Base-by-base conservation (phyloP, 2,113 vertebrate genomes). In the Corythornis cristatus region DNA sequence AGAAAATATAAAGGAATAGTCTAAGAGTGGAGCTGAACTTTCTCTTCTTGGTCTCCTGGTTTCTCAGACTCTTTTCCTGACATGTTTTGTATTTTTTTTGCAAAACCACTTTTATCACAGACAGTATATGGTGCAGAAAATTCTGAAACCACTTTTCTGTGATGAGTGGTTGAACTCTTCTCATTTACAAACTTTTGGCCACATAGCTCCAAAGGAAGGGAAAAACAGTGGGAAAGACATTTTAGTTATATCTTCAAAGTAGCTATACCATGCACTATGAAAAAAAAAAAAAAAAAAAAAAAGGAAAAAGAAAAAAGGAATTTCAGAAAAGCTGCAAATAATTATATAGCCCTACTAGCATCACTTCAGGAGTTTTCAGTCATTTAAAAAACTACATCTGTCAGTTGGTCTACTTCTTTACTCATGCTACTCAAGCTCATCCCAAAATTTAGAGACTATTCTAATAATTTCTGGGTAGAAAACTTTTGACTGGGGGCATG, bases 221-320 rank as follows among this genome's bases (percentile, higher is more conserved):
- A 74, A 54, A 88, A 8, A 4, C 28, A 80, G 12, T 37, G 28
- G 58, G 46, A 92, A 93, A 95, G 3, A 65, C 89, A 62, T 51
- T 35, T 72, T 50, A 46, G 16, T 58, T 40, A 15, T 17, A 22
- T 16, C 22, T 90, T 82, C 35, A 31, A 82, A 82, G 26, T 25
- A 29, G 11, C 14, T 84, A 23, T 46, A 61, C 21, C 14, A 60
- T 5, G 5, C 3, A 54, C 6, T 37, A 29, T 18, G 21, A 56
- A 56, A 40, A 61, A 61, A 25, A 75, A 87, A 74, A 64, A 16
- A 22, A 0, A 40, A 61, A 37, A 15, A 75, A 87, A 74, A 64
- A 16, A n/a, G n/a, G n/a, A n/a, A n/a, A n/a, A n/a, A n/a, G n/a
- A 22, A 0, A 16, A 22, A 0, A 25, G 0, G 1, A 9, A 65